A percentile compares a stretch with the other conserved stretches of the same genome.
Conservation (phyloP, 2,113 vertebrate species). For the Myotis yumanensis region DNA sequence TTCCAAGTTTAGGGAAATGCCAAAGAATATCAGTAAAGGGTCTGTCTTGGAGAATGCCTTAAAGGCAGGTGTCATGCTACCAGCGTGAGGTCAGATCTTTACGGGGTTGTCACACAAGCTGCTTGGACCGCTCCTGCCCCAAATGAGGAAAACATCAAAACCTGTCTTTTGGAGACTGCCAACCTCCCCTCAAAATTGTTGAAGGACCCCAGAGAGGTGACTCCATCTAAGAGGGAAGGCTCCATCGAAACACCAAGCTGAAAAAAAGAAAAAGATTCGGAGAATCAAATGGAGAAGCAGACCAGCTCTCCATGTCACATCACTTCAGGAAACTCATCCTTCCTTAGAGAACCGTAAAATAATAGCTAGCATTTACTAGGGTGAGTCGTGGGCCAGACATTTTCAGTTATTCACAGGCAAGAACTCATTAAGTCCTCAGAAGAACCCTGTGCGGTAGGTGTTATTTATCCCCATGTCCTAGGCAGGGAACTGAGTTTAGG, state of each 20-base stretch:
- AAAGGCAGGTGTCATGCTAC: neutral
- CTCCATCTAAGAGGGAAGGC: neutral
- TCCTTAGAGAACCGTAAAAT: neutral
- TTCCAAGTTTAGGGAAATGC: neutral
- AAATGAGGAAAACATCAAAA: neutral
- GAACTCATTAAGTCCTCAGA: neutral
- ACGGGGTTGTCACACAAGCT: neutral
- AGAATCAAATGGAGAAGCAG: neutral
- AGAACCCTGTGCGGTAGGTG: neutral
- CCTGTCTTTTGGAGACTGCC: neutral
- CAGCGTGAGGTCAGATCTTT: neutral
- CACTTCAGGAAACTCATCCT: neutral
- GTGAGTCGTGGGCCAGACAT: neutral
- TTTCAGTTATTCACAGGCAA: neutral
- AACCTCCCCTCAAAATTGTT: neutral
- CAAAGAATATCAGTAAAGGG: neutral
- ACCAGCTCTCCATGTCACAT: neutral
- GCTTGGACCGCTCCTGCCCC: neutral
- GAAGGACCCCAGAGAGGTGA: neutral
- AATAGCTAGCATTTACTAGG: neutral
- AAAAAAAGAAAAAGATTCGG: neutral
- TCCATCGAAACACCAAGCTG: neutral
- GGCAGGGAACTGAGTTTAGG: neutral
- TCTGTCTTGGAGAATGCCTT: neutral
- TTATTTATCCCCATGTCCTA: neutral